Conservation (phyloP, 2,797 vertebrate genomes). For the Coracias cyanogaster region DNA sequence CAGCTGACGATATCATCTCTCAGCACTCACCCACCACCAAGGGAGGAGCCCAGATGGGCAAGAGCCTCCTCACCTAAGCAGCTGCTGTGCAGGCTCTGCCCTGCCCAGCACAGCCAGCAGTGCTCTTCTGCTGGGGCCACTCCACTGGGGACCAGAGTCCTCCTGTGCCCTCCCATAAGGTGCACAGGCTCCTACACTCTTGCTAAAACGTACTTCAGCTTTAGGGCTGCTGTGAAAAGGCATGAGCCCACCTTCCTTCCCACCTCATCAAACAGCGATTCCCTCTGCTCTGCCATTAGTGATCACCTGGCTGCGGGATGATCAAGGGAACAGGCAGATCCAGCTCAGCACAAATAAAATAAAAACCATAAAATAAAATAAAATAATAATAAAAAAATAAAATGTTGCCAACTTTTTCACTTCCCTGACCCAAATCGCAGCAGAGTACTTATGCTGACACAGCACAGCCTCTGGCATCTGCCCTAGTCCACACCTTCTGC, state of each 20-base stretch:
- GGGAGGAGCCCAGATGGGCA: background rate
- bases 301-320: background rate
- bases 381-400: background rate
- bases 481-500: background rate
- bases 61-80: background rate
- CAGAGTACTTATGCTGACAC: background rate
- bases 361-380: background rate
- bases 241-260: background rate
- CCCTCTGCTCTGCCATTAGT: accelerated
- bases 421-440: background rate
- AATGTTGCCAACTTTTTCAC: background rate
- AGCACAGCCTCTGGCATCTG: background rate
- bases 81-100: accelerated
- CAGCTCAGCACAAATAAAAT: background rate
- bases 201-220: background rate
- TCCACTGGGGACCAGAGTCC: background rate
- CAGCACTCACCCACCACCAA: background rate
- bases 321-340: background rate
- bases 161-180: background rate
- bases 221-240: background rate
- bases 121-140: background rate
- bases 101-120: background rate
- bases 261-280: accelerated
- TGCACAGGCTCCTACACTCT: background rate
- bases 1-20: background rate